These are phyloP conservation scores for Indicator maculatus DNA, from an alignment of 2,113 vertebrate genomes.

Conservation along the genomic window DNA sequence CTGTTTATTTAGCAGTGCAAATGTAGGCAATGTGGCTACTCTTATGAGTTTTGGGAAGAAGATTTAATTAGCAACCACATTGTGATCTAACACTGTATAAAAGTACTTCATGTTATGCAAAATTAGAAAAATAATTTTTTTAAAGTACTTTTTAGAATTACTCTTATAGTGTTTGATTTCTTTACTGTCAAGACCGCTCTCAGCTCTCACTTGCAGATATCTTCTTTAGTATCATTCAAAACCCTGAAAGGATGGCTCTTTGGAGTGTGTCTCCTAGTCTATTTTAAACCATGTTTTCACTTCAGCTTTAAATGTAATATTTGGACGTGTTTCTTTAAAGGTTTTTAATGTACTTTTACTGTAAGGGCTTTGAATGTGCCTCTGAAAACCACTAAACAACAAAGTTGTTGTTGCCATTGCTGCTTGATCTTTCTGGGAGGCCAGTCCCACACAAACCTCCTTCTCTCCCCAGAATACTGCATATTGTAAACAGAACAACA, in stretches of 20 bases:
- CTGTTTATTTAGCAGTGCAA: background rate
- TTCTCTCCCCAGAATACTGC: slow-evolving; percentile 51
- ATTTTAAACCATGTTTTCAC: slow-evolving; percentile 24
- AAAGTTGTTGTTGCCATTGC: slow-evolving; percentile 58
- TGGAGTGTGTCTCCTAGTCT: background rate
- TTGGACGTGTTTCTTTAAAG: slow-evolving; percentile 44
- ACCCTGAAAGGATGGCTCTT: background rate
- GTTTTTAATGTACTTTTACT: slow-evolving; percentile 17
- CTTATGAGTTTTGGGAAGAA: background rate
- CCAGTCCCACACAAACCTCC: slow-evolving; percentile 62
- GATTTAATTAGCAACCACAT: background rate
- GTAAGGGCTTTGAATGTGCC: slow-evolving; percentile 49
- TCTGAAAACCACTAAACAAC: slow-evolving; percentile 63
- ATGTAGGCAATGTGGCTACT: background rate
- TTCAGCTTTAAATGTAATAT: slow-evolving; percentile 40
- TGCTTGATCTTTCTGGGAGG: slow-evolving; percentile 71
- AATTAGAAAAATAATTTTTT: background rate
- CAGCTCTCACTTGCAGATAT: background rate
- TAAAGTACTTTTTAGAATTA: background rate
- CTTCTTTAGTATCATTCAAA: background rate
- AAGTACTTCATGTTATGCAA: background rate
- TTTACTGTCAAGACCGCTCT: background rate
- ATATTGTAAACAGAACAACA: slow-evolving; percentile 61
- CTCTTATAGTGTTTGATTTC: background rate
- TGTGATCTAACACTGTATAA: background rate